Conservation (phyloP, 2,888 invertebrate genomes). For the Lymantria monacha region DNA sequence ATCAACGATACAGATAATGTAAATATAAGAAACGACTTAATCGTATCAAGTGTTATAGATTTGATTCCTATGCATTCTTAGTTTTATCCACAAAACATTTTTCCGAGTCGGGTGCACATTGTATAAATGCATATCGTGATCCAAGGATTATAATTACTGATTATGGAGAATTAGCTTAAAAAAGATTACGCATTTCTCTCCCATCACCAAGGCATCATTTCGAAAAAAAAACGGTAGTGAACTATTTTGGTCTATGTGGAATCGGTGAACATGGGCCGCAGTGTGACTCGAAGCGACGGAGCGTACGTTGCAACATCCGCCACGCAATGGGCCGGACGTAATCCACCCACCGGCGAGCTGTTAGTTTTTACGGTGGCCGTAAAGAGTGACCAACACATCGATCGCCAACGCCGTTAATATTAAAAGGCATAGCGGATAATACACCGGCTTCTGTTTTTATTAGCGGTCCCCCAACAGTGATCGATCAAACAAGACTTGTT, state of each 20-base stretch:
- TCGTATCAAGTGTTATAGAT: no score
- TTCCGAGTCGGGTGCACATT: no score
- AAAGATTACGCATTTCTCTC: no score
- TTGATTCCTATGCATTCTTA: no score
- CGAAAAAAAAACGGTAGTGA: conserved; percentile 16
- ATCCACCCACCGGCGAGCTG: conserved; percentile 55
- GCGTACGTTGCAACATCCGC: conserved; percentile 34
- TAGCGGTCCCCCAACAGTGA: conserved; percentile 36
- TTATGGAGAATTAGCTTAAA: no score
- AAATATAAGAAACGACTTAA: no score
- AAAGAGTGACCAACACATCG: conserved; percentile 56
- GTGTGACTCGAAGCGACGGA: conserved; percentile 36
- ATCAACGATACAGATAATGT: no score
- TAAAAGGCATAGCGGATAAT: conserved; percentile 48
- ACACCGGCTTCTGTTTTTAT: conserved; percentile 41
- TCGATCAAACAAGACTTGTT: conserved; percentile 46
- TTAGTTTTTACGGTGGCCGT: conserved; percentile 70
- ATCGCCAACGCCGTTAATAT: conserved; percentile 54
- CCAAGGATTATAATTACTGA: no score
- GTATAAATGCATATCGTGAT: no score
- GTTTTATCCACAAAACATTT: no score
- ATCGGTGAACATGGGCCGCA: conserved; percentile 20
- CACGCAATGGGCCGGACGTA: conserved; percentile 63
- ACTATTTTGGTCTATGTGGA: conserved; percentile 33
- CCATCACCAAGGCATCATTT: no score